Evolutionary conservation across 2,888 invertebrate genomes (phyloP).

Genomic region (Schizotus pectinicornis): DNA sequence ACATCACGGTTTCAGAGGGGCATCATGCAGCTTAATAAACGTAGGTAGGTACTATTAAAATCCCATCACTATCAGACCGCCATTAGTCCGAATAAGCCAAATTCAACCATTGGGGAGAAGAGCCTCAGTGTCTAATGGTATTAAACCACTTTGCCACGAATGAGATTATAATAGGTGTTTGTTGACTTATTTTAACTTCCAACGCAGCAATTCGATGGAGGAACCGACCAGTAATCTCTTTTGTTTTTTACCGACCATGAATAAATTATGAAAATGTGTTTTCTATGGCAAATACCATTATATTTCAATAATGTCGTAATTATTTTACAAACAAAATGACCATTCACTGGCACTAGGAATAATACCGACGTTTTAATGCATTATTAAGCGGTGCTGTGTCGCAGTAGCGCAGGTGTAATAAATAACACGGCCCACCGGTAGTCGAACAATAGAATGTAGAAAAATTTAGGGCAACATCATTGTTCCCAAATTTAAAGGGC

Average conservation of each 20-base stretch:
- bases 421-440: too few relatives aligned
- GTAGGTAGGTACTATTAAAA: slow-evolving; percentile 54
- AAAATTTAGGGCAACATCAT: too few relatives aligned
- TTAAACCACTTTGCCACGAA: slow-evolving; percentile 49
- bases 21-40: slow-evolving; percentile 40
- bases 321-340: background rate
- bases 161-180: slow-evolving; percentile 50
- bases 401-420: too few relatives aligned
- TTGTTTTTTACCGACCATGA: slow-evolving; percentile 29
- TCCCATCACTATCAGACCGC: slow-evolving; percentile 54
- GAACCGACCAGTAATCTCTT: slow-evolving; percentile 14
- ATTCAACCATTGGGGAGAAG: slow-evolving; percentile 44
- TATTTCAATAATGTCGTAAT: slow-evolving; percentile 21
- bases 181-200: slow-evolving; percentile 37
- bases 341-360: too few relatives aligned
- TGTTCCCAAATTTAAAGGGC: too few relatives aligned
- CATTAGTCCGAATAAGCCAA: slow-evolving; percentile 53
- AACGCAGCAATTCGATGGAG: slow-evolving; percentile 5
- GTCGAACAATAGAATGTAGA: too few relatives aligned
- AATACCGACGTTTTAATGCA: too few relatives aligned
- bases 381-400: too few relatives aligned
- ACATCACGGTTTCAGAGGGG: slow-evolving; percentile 20
- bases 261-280: slow-evolving; percentile 43
- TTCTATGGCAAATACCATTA: slow-evolving; percentile 46
- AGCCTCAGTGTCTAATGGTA: slow-evolving; percentile 45